Evolutionary conservation across 2,113 vertebrate species (phyloP).

Genomic region (Chaetura pelagica): DNA sequence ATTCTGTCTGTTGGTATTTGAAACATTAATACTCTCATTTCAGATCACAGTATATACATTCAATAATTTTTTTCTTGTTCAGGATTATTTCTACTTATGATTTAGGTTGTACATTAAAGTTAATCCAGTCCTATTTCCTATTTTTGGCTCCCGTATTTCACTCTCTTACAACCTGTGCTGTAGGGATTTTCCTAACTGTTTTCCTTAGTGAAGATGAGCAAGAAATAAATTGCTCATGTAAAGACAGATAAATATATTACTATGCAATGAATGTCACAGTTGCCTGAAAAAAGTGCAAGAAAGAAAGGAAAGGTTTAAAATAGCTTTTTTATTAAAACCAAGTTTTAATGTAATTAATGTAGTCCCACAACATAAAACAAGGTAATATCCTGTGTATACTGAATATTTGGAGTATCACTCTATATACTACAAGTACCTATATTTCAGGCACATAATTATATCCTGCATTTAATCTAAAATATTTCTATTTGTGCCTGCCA

Average conservation of each 20-base stretch:
- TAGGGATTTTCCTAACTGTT: neutral
- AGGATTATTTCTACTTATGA: neutral
- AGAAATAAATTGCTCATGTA: neutral
- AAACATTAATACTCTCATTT: slow-evolving; percentile 1
- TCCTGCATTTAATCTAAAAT: neutral
- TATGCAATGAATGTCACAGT: neutral
- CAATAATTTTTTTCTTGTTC: neutral
- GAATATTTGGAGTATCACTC: neutral
- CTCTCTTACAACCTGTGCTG: neutral
- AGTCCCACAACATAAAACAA: neutral
- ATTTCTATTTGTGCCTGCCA: neutral
- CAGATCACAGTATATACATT: neutral
- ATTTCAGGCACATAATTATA: neutral
- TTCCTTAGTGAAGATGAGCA: neutral
- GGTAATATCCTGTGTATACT: neutral
- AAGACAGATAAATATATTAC: neutral
- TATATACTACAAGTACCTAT: neutral
- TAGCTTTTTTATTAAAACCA: neutral
- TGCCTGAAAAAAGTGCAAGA: neutral
- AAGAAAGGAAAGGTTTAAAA: neutral
- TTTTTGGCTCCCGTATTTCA: neutral
- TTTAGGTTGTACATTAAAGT: neutral
- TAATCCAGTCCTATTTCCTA: neutral
- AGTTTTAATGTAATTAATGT: neutral
- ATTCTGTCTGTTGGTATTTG: neutral